Evolutionary conservation across 37 sponge, comb jelly and placozoan genomes (phyloP).

Genomic region (Crambe crambe): DNA sequence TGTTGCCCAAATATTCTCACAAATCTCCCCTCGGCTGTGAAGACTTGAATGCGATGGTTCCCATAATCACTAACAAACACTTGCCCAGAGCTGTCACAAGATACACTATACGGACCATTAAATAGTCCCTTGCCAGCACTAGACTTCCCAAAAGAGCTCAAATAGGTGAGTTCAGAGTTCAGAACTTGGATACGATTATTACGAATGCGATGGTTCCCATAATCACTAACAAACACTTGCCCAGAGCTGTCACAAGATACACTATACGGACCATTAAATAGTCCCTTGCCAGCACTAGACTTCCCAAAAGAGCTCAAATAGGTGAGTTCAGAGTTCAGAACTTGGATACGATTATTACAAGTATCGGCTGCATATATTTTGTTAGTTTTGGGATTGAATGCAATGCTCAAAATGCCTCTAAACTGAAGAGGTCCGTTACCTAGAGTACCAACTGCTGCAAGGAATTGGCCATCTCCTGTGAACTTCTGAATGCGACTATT

Average conservation of each 20-base stretch:
- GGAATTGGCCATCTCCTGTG: constrained; percentile 47
- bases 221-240: too few relatives aligned
- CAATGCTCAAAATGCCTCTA: constrained; percentile 28
- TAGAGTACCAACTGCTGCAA: constrained; percentile 19
- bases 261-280: too few relatives aligned
- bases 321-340: constrained; percentile 45
- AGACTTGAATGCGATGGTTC: too few relatives aligned
- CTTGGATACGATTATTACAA: constrained; percentile 62
- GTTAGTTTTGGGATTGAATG: constrained; percentile 15
- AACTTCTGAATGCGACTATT: constrained; percentile 50
- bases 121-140: too few relatives aligned
- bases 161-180: constrained; percentile 39
- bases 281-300: too few relatives aligned
- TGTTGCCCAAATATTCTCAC: too few relatives aligned
- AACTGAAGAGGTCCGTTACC: constrained; percentile 41
- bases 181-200: constrained; percentile 66
- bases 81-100: too few relatives aligned
- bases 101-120: too few relatives aligned
- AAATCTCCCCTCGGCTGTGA: too few relatives aligned
- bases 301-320: constrained; percentile 49
- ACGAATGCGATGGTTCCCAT: too few relatives aligned
- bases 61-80: too few relatives aligned
- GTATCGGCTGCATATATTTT: constrained; percentile 46
- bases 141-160: constrained; percentile 47
- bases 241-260: too few relatives aligned